These are phyloP conservation scores for Melanostigma gelatinosum DNA, from an alignment of 2,113 vertebrate species.

Conservation along the genomic window DNA sequence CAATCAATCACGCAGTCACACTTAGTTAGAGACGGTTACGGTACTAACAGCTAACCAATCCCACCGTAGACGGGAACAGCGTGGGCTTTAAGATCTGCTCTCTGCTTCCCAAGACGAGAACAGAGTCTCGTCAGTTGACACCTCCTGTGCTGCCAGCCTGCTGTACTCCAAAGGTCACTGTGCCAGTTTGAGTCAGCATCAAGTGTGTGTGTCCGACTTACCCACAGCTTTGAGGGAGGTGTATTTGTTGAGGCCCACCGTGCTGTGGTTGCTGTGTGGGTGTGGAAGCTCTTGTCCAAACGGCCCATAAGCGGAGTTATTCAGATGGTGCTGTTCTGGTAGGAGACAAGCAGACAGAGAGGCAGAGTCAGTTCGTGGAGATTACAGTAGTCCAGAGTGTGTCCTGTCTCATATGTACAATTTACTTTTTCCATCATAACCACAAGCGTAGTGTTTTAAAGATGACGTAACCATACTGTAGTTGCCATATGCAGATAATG, in stretches of 20 bases:
- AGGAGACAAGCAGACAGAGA: slow-evolving; percentile 23
- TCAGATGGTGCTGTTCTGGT: slow-evolving; percentile 84
- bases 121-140: slow-evolving; percentile 20
- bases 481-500: background rate
- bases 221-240: slow-evolving; percentile 84
- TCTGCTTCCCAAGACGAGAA: slow-evolving; percentile 5
- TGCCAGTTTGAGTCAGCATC: slow-evolving; percentile 56
- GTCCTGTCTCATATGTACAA: background rate
- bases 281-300: slow-evolving; percentile 75
- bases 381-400: background rate
- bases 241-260: slow-evolving; percentile 80
- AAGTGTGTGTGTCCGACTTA: slow-evolving; percentile 63
- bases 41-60: background rate
- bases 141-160: slow-evolving; percentile 28
- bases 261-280: slow-evolving; percentile 79
- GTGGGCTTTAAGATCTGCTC: slow-evolving; percentile 45
- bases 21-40: background rate
- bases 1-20: background rate
- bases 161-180: slow-evolving; percentile 64
- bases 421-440: background rate
- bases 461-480: background rate
- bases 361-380: background rate
- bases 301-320: slow-evolving; percentile 69
- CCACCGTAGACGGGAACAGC: slow-evolving; percentile 7
- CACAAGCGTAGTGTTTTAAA: background rate